phyloP scores from a whole-genome alignment of 2,797 vertebrate species.

The Eleutherodactylus coqui region DNA sequence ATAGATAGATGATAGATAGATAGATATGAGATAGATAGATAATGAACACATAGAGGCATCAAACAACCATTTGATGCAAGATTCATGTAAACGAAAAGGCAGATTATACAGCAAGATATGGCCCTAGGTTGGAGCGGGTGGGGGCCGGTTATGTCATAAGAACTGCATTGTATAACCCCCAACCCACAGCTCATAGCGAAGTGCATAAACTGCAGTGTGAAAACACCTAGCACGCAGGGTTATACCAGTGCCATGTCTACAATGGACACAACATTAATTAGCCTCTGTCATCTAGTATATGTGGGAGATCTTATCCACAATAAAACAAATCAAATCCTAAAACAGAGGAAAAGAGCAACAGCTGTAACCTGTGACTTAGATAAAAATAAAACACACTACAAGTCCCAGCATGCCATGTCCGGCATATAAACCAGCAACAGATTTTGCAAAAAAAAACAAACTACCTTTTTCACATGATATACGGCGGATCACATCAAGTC shows the following conservation, averaged over 20 bases:
- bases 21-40: neutral
- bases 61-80: constrained; percentile 1
- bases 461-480: too few relatives aligned
- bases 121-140: neutral
- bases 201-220: neutral
- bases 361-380: neutral
- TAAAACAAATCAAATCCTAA: too few relatives aligned
- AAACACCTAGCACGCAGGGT: neutral
- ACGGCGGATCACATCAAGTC: neutral
- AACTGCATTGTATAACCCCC: neutral
- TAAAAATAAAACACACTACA: neutral
- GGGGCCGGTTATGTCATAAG: neutral
- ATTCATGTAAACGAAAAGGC: neutral
- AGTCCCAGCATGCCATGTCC: neutral
- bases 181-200: neutral
- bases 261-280: neutral
- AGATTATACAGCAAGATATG: constrained; percentile 15
- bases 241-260: neutral
- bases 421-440: too few relatives aligned
- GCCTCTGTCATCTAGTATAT: neutral
- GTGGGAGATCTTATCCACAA: neutral
- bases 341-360: too few relatives aligned
- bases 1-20: neutral
- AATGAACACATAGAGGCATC: neutral
- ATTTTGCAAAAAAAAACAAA: too few relatives aligned